Evolutionary conservation across 2,797 vertebrate species (phyloP).

Genomic region (Diglossa cyanea): DNA sequence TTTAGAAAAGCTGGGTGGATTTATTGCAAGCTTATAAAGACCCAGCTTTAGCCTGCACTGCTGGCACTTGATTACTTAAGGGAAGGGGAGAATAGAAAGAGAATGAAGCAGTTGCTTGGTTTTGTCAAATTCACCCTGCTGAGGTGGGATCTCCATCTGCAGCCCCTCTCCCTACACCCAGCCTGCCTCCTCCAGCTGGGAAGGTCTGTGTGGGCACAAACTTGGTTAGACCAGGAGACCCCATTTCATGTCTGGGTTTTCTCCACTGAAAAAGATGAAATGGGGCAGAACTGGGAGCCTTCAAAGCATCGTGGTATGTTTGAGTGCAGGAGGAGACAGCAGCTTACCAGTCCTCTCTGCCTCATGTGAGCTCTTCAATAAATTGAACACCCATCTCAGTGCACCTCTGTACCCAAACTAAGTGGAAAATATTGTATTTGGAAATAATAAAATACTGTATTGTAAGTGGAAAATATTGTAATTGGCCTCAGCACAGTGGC

Average conservation of each 20-base stretch:
- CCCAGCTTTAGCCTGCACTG: neutral
- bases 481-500: neutral
- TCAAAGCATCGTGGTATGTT: neutral
- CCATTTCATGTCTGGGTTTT: neutral
- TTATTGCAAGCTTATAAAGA: neutral
- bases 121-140: neutral
- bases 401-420: neutral
- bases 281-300: neutral
- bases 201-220: neutral
- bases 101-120: neutral
- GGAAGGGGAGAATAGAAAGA: neutral
- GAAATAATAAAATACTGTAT: too few species aligned
- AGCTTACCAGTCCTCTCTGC: neutral
- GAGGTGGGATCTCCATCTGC: neutral
- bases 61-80: neutral
- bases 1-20: conserved; percentile 30
- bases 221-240: neutral
- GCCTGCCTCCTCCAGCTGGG: neutral
- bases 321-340: neutral
- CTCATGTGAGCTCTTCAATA: neutral
- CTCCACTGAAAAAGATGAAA: neutral
- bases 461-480: neutral
- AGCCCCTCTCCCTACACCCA: neutral
- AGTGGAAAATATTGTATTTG: neutral
- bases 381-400: neutral